Conservation (phyloP, 1,140 invertebrate species). For the Bombus balteatus region DNA sequence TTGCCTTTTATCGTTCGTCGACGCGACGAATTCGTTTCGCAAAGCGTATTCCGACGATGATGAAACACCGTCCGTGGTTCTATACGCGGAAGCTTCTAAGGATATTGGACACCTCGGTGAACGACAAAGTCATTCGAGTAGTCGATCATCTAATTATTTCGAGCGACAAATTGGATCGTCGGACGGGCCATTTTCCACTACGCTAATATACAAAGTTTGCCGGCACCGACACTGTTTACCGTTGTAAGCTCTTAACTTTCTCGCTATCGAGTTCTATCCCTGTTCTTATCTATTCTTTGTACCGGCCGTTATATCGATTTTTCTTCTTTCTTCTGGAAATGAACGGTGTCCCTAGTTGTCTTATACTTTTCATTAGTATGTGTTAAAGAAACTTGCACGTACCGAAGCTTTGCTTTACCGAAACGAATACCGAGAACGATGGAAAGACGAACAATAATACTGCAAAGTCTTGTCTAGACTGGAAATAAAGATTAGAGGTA, state of each 20-base stretch:
- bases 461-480: too few species aligned
- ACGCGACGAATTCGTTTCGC: not conserved
- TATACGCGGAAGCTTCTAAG: not conserved
- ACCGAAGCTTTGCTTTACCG: not conserved
- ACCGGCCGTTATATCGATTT: not conserved
- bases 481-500: not conserved
- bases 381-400: not conserved
- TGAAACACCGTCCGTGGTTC: too few species aligned
- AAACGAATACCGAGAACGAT: not conserved
- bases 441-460: not conserved
- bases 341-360: not conserved
- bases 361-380: not conserved
- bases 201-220: not conserved
- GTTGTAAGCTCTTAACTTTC: not conserved
- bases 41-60: not conserved
- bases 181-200: not conserved
- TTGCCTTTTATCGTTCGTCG: not conserved
- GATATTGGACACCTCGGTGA: not conserved
- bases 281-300: not conserved
- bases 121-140: not conserved
- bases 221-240: too few species aligned
- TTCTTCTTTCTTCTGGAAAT: not conserved
- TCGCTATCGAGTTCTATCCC: not conserved
- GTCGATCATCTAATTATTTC: slow-evolving; percentile 4
- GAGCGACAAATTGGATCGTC: not conserved